A percentile compares a stretch with the other conserved stretches of the same genome.
These are phyloP conservation scores for Chinchilla lanigera DNA, from an alignment of 2,113 vertebrate genomes.

Conservation along the genomic window DNA sequence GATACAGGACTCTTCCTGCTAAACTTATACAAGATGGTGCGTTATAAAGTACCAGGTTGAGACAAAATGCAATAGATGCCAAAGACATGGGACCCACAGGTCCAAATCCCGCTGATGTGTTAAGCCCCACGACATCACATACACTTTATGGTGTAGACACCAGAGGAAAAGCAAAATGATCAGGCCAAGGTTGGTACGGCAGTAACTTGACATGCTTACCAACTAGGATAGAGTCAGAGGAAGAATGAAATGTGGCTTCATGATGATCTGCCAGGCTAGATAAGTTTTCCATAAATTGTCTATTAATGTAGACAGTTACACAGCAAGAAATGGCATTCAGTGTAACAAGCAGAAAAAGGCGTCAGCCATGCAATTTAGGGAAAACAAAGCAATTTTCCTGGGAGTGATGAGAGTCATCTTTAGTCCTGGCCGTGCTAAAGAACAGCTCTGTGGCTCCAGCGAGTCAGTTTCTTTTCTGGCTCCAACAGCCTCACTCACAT, in stretches of 20 bases:
- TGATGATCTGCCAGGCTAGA: background rate
- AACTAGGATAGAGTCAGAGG: background rate
- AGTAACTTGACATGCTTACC: background rate
- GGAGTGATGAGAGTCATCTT: background rate
- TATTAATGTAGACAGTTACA: background rate
- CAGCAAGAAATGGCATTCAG: background rate
- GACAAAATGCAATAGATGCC: slow-evolving; percentile 76
- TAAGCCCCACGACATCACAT: background rate
- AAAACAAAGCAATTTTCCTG: background rate
- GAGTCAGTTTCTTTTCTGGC: background rate
- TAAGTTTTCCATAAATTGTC: background rate
- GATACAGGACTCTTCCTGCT: slow-evolving; percentile 78
- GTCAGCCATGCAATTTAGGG: background rate
- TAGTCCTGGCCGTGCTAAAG: background rate
- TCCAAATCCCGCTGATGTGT: slow-evolving; percentile 50
- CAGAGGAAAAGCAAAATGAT: background rate
- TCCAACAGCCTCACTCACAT: background rate
- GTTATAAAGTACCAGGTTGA: slow-evolving; percentile 70
- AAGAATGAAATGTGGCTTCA: background rate
- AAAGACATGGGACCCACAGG: slow-evolving; percentile 44
- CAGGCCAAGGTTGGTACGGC: background rate
- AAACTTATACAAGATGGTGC: slow-evolving; percentile 71
- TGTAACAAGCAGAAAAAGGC: background rate
- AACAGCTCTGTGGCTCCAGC: background rate
- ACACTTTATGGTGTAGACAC: background rate